Percentiles rank a stretch among this genome's conserved stretches.
These are phyloP conservation scores for Nothura maculosa DNA, from an alignment of 2,797 vertebrate genomes.

Conservation along the genomic window DNA sequence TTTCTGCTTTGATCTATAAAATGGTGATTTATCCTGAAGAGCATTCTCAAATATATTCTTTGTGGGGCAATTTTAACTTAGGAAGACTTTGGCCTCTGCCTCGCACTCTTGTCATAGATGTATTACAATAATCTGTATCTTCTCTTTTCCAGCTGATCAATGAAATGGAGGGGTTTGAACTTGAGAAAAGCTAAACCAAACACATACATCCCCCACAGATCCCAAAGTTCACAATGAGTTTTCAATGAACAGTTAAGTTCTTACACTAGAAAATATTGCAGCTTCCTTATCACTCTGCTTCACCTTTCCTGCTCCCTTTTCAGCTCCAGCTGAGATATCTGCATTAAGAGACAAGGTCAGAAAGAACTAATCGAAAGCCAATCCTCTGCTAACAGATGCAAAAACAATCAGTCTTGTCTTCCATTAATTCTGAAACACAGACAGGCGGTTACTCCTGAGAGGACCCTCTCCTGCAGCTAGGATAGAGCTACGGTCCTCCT, in stretches of 20 bases:
- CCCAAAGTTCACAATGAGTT: conserved; percentile 34
- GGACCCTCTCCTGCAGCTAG: background rate
- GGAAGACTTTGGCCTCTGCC: background rate
- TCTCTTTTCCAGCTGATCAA: conserved; percentile 33
- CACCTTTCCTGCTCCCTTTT: background rate
- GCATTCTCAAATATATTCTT: conserved; percentile 55
- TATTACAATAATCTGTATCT: background rate
- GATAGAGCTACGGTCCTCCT: background rate
- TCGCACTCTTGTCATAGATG: background rate
- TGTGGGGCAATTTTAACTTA: conserved; percentile 58
- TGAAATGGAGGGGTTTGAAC: background rate
- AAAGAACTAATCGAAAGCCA: background rate
- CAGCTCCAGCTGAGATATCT: conserved; percentile 26
- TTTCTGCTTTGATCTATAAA: conserved; percentile 60
- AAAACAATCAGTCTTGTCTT: conserved; percentile 42
- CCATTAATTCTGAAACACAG: conserved; percentile 58
- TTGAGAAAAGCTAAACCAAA: conserved; percentile 47
- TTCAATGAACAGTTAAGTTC: conserved; percentile 61
- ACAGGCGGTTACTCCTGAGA: conserved; percentile 43
- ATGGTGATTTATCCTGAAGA: conserved; percentile 53
- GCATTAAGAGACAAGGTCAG: conserved; percentile 14
- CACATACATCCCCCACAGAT: background rate
- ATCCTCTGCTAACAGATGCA: background rate
- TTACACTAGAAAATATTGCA: conserved; percentile 11
- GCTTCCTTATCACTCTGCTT: background rate